Evolutionary conservation across 2,113 vertebrate species (phyloP).

Genomic region (Heterotis niloticus): DNA sequence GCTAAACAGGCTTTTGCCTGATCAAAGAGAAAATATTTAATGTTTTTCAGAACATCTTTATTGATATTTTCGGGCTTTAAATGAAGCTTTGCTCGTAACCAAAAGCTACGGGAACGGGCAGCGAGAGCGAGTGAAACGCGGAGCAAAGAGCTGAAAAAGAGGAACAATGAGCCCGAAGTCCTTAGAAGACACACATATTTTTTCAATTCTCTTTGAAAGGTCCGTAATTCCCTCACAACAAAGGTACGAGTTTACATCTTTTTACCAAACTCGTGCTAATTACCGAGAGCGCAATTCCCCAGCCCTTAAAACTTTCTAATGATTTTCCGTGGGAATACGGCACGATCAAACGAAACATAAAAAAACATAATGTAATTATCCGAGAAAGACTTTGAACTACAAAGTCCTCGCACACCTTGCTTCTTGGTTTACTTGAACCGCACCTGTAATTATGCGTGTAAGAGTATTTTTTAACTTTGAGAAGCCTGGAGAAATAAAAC

Average conservation of each 20-base stretch:
- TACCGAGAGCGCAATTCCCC: slow-evolving; percentile 13
- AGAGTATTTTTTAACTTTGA: neutral
- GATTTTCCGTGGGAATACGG: slow-evolving; percentile 17
- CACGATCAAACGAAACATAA: slow-evolving; percentile 11
- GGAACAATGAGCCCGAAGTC: slow-evolving; percentile 10
- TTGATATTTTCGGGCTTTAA: slow-evolving; percentile 52
- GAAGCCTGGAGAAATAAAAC: neutral
- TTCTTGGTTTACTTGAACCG: neutral
- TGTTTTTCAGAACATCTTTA: slow-evolving; percentile 55
- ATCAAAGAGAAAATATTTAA: slow-evolving; percentile 66
- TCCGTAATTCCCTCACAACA: slow-evolving; percentile 4
- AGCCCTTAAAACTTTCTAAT: slow-evolving; percentile 13
- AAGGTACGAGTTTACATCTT: slow-evolving; percentile 14
- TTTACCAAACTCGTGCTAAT: slow-evolving; percentile 7
- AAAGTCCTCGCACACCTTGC: neutral
- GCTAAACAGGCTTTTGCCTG: slow-evolving; percentile 34
- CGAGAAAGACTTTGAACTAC: slow-evolving; percentile 12
- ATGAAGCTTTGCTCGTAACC: slow-evolving; percentile 52
- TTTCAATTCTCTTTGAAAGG: slow-evolving; percentile 14
- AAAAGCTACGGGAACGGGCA: slow-evolving; percentile 51
- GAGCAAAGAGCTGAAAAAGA: neutral
- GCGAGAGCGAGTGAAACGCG: slow-evolving; percentile 20
- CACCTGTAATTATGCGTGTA: neutral
- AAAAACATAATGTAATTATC: neutral
- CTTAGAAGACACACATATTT: neutral